Percentiles rank a stretch among this genome's conserved stretches.
These are phyloP conservation scores for Blastomussa wellsi DNA, from an alignment of 92 coral and sea anemone genomes.

Conservation along the genomic window DNA sequence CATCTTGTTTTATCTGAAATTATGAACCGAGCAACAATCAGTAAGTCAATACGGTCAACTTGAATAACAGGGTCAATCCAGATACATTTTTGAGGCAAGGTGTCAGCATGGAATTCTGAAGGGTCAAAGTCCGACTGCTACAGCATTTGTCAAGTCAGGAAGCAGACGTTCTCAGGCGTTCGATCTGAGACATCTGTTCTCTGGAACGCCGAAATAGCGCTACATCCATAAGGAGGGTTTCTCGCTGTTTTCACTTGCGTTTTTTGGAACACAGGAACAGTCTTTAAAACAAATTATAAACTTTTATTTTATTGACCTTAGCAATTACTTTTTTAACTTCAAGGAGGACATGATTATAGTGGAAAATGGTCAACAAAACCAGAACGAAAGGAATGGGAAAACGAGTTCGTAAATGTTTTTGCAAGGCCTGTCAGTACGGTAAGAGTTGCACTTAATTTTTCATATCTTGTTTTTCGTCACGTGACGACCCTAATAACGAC, in stretches of 20 bases:
- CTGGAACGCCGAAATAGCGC: too few relatives aligned
- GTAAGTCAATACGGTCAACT: slow-evolving; percentile 37
- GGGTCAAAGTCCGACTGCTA: too few relatives aligned
- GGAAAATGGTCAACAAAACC: slow-evolving; percentile 27
- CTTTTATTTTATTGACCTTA: neutral
- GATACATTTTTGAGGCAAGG: too few relatives aligned
- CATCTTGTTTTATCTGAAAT: slow-evolving; percentile 55
- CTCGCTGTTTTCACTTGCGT: neutral
- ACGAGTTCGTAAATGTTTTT: slow-evolving; percentile 48
- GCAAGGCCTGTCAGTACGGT: slow-evolving; percentile 63
- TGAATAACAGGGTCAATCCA: too few relatives aligned
- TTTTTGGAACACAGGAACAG: neutral
- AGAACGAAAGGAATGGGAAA: slow-evolving; percentile 71
- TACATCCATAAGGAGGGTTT: too few relatives aligned
- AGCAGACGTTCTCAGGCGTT: too few relatives aligned
- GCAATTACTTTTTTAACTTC: neutral
- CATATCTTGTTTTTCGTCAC: too few relatives aligned
- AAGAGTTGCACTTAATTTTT: too few relatives aligned
- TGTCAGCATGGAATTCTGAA: too few relatives aligned
- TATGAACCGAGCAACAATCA: slow-evolving; percentile 19
- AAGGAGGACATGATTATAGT: neutral
- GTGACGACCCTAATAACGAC: too few relatives aligned
- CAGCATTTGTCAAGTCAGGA: too few relatives aligned
- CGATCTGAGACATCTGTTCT: too few relatives aligned
- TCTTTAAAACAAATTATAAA: neutral